Evolutionary conservation across 2,113 vertebrate genomes (phyloP).

Genomic region (Clarias batrachus): DNA sequence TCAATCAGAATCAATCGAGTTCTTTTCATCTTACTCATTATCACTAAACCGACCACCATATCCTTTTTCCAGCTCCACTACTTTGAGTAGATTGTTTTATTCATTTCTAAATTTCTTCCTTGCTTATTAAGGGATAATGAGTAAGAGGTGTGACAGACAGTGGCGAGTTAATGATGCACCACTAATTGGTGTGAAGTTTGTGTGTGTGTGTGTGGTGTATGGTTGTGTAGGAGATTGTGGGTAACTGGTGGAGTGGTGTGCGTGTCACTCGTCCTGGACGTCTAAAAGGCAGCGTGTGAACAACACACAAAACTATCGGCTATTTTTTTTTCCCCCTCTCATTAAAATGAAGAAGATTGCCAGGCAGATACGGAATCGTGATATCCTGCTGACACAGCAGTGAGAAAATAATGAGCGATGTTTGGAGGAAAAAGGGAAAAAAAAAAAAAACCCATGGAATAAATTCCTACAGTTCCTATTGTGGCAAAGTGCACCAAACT

Average conservation of each 20-base stretch:
- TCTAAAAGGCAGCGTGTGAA: background rate
- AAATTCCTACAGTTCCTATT: background rate
- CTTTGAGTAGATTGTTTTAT: background rate
- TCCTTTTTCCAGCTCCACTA: no score
- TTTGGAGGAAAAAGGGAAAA: background rate
- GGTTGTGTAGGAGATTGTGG: background rate
- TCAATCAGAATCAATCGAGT: background rate
- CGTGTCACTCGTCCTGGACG: background rate
- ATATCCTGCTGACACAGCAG: conserved; percentile 25
- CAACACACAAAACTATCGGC: conserved; percentile 18
- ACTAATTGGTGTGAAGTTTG: conserved; percentile 9
- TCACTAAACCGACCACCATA: background rate
- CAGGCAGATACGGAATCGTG: conserved; percentile 8
- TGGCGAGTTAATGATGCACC: conserved; percentile 13
- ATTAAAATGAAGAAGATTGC: background rate
- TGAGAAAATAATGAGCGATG: conserved; percentile 24
- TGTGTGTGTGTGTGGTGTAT: conserved; percentile 17
- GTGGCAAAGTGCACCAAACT: background rate
- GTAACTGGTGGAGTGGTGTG: background rate
- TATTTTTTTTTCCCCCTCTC: background rate
- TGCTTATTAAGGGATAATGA: background rate
- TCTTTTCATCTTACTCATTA: background rate
- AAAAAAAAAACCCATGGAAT: background rate
- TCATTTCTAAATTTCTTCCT: conserved; percentile 12
- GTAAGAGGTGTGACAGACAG: background rate